A percentile compares a stretch with the other conserved stretches of the same genome.
These are phyloP conservation scores for Xyrichtys novacula DNA, from an alignment of 2,797 vertebrate species.

Conservation along the genomic window DNA sequence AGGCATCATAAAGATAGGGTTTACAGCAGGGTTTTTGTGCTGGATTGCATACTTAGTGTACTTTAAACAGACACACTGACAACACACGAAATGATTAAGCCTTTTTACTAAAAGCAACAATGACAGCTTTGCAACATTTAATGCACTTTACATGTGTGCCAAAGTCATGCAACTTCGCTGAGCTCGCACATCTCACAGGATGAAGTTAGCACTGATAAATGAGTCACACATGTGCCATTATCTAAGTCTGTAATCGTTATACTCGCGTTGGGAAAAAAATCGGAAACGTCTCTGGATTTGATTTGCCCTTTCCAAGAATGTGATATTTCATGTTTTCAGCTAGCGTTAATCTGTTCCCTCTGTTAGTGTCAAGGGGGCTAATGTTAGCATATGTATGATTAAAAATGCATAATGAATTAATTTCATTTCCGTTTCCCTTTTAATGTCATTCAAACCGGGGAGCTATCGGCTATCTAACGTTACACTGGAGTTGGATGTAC, in stretches of 20 bases:
- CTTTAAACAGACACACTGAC: background rate
- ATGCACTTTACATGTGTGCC: background rate
- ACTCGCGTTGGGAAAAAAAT: too few relatives aligned
- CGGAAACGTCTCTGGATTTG: background rate
- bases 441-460: background rate
- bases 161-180: background rate
- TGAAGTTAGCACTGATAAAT: background rate
- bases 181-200: background rate
- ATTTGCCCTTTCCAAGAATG: background rate
- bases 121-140: background rate
- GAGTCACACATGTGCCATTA: background rate
- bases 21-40: background rate
- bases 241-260: background rate
- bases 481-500: too few relatives aligned
- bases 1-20: background rate
- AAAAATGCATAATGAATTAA: conserved; percentile 3
- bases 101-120: background rate
- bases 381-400: conserved; percentile 52
- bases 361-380: conserved; percentile 46
- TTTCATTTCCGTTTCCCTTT: background rate
- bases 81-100: background rate
- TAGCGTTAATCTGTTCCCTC: conserved; percentile 14
- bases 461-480: rapidly evolving
- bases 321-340: conserved; percentile 5
- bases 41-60: background rate